Evolutionary conservation across 2,113 vertebrate genomes (phyloP).

Genomic region (Burhinus bistriatus): DNA sequence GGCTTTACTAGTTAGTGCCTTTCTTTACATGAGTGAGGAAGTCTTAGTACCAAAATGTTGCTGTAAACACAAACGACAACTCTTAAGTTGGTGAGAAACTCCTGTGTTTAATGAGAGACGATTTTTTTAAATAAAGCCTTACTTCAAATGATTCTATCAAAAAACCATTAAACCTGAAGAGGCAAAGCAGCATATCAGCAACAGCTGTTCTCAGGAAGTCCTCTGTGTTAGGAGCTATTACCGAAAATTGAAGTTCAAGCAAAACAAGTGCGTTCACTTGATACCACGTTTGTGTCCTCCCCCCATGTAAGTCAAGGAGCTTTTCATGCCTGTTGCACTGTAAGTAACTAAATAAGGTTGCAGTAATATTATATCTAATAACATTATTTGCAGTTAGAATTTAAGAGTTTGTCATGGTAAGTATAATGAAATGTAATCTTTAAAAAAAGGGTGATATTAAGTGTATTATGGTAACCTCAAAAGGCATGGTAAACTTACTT

Average conservation of each 20-base stretch:
- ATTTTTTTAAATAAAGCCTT: background rate
- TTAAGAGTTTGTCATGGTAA: background rate
- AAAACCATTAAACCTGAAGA: background rate
- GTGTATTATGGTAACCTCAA: background rate
- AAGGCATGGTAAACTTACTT: background rate
- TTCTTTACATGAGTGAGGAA: background rate
- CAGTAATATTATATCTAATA: background rate
- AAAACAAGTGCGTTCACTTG: background rate
- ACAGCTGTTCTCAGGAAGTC: background rate
- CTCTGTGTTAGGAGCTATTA: background rate
- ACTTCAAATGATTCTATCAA: background rate
- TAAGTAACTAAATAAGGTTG: background rate
- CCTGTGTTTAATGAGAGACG: background rate
- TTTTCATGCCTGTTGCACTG: background rate
- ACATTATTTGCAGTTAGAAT: background rate
- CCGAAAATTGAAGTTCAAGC: conserved; percentile 16
- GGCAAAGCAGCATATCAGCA: background rate
- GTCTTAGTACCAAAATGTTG: background rate
- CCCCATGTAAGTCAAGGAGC: background rate
- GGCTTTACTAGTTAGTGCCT: background rate
- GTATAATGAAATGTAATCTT: background rate
- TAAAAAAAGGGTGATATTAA: rapidly evolving
- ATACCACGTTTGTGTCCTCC: background rate
- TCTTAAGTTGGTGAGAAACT: background rate
- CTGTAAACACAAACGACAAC: background rate